These are phyloP conservation scores for Drymodes brunneopygia DNA, from an alignment of 2,113 vertebrate species.

Conservation along the genomic window DNA sequence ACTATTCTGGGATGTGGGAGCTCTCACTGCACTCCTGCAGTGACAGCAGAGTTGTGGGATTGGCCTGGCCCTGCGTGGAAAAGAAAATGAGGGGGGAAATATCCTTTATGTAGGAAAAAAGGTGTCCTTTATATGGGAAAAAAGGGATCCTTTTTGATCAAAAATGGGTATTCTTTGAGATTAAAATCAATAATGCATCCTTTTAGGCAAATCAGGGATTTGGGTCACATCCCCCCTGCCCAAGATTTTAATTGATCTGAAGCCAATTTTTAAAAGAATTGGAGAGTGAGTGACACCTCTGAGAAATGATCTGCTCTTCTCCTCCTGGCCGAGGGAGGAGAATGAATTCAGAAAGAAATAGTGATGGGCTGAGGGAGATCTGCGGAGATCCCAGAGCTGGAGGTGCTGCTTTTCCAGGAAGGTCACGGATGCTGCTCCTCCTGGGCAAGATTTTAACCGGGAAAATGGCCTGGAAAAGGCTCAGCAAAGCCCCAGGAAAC, in stretches of 20 bases:
- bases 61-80: fast-evolving
- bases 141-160: neutral
- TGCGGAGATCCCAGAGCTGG: neutral
- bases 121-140: neutral
- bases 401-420: neutral
- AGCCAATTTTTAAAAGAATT: neutral
- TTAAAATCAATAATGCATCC: neutral
- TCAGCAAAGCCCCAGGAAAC: neutral
- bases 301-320: neutral
- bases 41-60: fast-evolving
- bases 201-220: neutral
- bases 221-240: neutral
- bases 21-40: neutral
- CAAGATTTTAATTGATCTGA: neutral
- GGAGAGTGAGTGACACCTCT: fast-evolving
- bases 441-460: fast-evolving
- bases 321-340: neutral
- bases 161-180: neutral
- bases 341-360: neutral
- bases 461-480: neutral
- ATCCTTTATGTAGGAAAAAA: neutral
- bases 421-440: neutral
- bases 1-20: neutral
- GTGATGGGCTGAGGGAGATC: neutral
- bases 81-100: fast-evolving